Conservation (phyloP, 2,113 vertebrate genomes). For the Phalacrocorax pelagicus region DNA sequence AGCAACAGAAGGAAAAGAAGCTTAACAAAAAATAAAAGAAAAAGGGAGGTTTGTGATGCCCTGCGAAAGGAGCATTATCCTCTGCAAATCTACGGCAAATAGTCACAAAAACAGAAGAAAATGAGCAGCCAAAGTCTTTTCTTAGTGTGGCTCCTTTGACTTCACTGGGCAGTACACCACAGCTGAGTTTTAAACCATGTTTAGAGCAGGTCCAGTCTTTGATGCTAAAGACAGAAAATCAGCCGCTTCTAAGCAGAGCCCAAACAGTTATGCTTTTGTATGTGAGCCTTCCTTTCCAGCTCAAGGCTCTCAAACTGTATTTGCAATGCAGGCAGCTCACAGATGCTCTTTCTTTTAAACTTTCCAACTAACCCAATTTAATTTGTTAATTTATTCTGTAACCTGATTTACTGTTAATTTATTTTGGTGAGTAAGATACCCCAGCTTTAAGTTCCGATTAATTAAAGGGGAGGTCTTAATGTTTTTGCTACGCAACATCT, state of each 20-base stretch:
- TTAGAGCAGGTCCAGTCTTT: not conserved
- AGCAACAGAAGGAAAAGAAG: not conserved
- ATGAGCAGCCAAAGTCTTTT: not conserved
- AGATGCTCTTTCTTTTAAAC: slow-evolving; percentile 6
- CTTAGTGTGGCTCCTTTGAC: not conserved
- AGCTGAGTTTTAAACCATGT: not conserved
- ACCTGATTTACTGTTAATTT: slow-evolving; percentile 52
- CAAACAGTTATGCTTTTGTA: not conserved
- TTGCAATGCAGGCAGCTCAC: not conserved
- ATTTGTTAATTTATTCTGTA: slow-evolving; percentile 72
- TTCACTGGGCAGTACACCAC: not conserved
- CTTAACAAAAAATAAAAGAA: not conserved
- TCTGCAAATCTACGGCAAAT: not conserved
- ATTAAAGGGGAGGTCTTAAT: slow-evolving; percentile 56
- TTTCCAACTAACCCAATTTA: slow-evolving; percentile 48
- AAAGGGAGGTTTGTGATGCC: not conserved
- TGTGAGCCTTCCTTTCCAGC: not conserved
- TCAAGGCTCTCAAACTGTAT: not conserved
- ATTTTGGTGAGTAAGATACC: slow-evolving; percentile 67
- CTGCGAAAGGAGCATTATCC: fast-evolving
- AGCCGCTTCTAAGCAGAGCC: not conserved
- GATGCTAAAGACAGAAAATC: not conserved
- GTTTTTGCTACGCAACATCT: slow-evolving; percentile 24
- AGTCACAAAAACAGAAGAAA: not conserved
- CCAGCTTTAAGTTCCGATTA: slow-evolving; percentile 64